Base-by-base conservation (phyloP, 2,888 invertebrate genomes). In the Branchellion lobata region DNA sequence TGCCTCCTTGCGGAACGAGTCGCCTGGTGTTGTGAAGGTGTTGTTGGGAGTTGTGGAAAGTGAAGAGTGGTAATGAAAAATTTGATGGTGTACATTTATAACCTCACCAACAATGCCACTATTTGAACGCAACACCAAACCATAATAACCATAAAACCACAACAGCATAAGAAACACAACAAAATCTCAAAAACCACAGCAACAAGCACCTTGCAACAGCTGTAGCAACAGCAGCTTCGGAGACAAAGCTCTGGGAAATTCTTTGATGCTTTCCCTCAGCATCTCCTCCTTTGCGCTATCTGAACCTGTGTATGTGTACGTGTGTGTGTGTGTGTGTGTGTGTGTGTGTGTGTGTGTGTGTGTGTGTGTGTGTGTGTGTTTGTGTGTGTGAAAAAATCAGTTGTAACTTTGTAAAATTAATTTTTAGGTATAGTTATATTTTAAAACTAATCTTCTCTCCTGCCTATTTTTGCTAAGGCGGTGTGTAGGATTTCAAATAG, bases 221-320 rank as follows among this genome's bases (percentile, higher is more conserved):
- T 93, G 93, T 83, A 99, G 89, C 83, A 96, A 95, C 84, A 97
- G 90, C 85, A 96, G 91, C 84, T 92, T 91, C 0, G 97, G 96
- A 80, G 94, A 94, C 87, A 94, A 92, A 80, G 97, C 93, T 86
- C 92, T 91, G 1, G 95, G 94, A 88, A 91, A 94, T 83, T 92
- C 90, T 85, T 92, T 91, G 85, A 91, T 90, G 88, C 94, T 95
- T 88, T 96, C 91, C 85, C 92, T 90, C 85, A 96, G 91, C 86
- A 92, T 92, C 83, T 92, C 92, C 82, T 92, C 92, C 80, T 91
- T 90, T 81, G 90, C 90, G 24, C 82, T 88, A 87, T 83, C 5
- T 84, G 82, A 69, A 57, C 24, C 11, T 47, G 57, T 34, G 27
- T 14, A 57, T 11, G 3, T 57, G 31, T 31, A 31, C 11, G 3